Base-by-base conservation (phyloP, 2,113 vertebrate species). In the Nothocercus nigrocapillus region DNA sequence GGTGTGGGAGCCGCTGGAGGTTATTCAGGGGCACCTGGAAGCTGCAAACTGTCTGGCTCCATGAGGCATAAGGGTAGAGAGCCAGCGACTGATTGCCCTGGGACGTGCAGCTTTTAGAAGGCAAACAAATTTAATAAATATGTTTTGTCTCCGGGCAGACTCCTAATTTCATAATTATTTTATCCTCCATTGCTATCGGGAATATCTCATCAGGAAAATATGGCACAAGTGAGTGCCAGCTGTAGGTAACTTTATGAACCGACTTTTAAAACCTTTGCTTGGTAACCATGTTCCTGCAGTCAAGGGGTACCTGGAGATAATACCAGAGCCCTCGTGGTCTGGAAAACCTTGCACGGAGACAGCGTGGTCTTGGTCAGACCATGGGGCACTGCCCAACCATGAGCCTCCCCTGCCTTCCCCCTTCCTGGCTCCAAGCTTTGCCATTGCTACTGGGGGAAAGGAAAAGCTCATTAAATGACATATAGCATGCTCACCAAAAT, bases 301-400 rank as follows among this genome's bases (percentile, higher is more conserved):
- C 42, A 9, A 2, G 1, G 25, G 51, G 40, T 21, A 79, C 44
- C 17, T 64, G 58, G 58, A 47, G 66, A 36, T 13, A 74, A 25
- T 6, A 69, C n/a, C 8, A 44, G 25, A 47, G 34, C 17, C 25
- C 70, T 78, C 0, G 0, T 45, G 4, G 0, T 64, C 34, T 59
- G 64, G 73, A 78, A 90, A 58, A 24, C 6, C 61, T 51, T 70
- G 68, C n/a, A 13, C 68, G 40, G 68, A 63, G 80, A 56, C 24
- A 25, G 28, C 7, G 10, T 77, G 25, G 13, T 24, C 34, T 5
- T 62, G 42, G 77, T 61, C 80, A 76, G 42, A 42, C 25, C 74
- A 75, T 66, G 44, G 61, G 77, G 86, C 69, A 75, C 24, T 1
- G 7, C 73, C 72, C 27, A 45, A 66, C 81, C 80, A 59, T 24